A percentile compares a stretch with the other conserved stretches of the same genome.
Conservation (phyloP, 2,113 vertebrate species). For the Pan troglodytes region DNA sequence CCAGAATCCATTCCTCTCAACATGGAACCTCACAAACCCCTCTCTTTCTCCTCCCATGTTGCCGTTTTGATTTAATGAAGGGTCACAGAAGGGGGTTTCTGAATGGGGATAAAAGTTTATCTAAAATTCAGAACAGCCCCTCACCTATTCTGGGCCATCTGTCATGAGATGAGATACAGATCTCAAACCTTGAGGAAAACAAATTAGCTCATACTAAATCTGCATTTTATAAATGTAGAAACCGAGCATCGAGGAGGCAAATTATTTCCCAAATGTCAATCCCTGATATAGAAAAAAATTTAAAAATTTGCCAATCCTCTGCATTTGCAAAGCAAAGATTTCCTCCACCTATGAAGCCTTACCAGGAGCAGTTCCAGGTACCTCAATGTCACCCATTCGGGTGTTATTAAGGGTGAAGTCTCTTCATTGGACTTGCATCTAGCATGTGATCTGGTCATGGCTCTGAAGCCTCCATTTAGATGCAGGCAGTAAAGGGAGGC, state of each 20-base stretch:
- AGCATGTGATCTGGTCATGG: not conserved
- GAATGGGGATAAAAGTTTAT: not conserved
- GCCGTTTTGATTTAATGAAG: not conserved
- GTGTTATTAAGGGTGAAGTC: not conserved
- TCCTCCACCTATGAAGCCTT: not conserved
- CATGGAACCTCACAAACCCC: accelerated
- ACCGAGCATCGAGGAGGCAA: not conserved
- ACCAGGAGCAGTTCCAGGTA: not conserved
- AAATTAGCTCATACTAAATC: not conserved
- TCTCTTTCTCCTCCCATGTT: not conserved
- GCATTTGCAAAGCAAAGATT: not conserved
- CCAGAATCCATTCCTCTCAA: not conserved
- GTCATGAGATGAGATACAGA: not conserved
- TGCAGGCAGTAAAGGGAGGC: not conserved
- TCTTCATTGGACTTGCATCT: not conserved
- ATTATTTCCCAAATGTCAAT: not conserved
- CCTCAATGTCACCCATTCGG: not conserved
- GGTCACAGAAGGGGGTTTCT: not conserved
- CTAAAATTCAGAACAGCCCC: not conserved
- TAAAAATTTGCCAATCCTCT: not conserved
- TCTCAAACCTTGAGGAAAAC: not conserved
- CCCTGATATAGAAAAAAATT: not conserved
- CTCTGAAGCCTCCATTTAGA: not conserved
- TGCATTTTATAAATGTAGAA: not conserved
- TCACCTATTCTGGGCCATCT: not conserved